Conservation (phyloP, 2,113 vertebrate species). For the Nibea albiflora region DNA sequence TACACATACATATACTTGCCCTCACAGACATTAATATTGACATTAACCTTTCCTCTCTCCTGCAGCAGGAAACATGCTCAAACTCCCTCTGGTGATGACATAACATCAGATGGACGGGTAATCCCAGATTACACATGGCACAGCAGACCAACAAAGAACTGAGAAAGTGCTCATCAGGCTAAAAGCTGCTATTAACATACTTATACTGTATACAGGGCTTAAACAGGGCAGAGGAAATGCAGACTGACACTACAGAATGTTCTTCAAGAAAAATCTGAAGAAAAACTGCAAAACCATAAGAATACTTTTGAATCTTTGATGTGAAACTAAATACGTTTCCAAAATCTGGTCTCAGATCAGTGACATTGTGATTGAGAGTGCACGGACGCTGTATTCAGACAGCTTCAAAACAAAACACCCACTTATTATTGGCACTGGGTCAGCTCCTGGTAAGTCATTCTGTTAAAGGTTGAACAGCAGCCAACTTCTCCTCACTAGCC, state of each 20-base stretch:
- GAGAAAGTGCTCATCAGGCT: conserved; percentile 64
- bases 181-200: conserved; percentile 15
- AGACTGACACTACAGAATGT: background rate
- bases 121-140: conserved; percentile 86
- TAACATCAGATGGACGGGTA: conserved; percentile 83
- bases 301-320: conserved; percentile 1
- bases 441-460: conserved; percentile 11
- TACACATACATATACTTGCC: background rate
- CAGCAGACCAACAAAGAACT: conserved; percentile 61
- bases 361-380: conserved; percentile 7
- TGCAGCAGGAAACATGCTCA: background rate
- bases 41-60: conserved; percentile 11
- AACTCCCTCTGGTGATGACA: conserved; percentile 37
- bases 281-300: background rate
- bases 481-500: background rate
- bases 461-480: conserved; percentile 17
- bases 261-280: background rate
- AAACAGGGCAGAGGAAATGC: background rate
- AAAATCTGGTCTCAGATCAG: background rate
- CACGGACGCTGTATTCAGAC: conserved; percentile 7
- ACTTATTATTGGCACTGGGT: conserved; percentile 29
- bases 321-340: background rate
- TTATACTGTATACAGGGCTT: conserved; percentile 7
- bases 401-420: conserved; percentile 29
- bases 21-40: background rate